Base-by-base conservation (phyloP, 2,797 vertebrate species). In the Lophius americanus region DNA sequence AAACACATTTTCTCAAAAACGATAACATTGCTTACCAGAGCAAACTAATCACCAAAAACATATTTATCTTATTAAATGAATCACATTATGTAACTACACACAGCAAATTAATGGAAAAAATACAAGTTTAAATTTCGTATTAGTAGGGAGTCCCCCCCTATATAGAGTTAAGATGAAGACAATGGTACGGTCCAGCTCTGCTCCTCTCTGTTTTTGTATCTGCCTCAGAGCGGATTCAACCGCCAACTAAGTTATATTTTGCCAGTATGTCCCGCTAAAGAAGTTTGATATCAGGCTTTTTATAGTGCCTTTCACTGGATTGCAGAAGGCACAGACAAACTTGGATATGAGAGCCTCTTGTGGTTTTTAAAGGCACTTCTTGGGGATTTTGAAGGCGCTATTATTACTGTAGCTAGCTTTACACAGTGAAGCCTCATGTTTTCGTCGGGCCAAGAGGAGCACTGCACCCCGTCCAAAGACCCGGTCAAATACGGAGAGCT, bases 401-500 rank as follows among this genome's bases (percentile, higher is more conserved):
- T 78, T 84, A 71, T 70, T 78, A 84, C 82, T 76, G 84, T 79
- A 75, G 85, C 83, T 77, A 86, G 84, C 67, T 68, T 75, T 58
- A 38, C 65, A 70, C 74, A 61, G 83, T 46, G 81, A 87, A 87
- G 92, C 91, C 93, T 91, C 86, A 98, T 98, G 97, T 97, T 99
- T 94, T 96, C 96, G 73, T 92, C 95, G 41, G 93, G 93, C 87
- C 96, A 95, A 81, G 96, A 98, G 91, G 96, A 98, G 88, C 94
- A 94, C 90, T 95, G 95, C 88, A 94, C 95, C 91, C 96, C 95
- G 68, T 94, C 92, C 76, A 98, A 98, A 94, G 96, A 99, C 88
- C 95, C 95, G 7, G 94, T 97, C 63, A 96, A 98, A 84, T 99
- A 98, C 90, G 97, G 97, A 65, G 97, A 99, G 87, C 94, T 98